phyloP scores from a whole-genome alignment of 2,113 vertebrate genomes.

The Halichoerus grypus region DNA sequence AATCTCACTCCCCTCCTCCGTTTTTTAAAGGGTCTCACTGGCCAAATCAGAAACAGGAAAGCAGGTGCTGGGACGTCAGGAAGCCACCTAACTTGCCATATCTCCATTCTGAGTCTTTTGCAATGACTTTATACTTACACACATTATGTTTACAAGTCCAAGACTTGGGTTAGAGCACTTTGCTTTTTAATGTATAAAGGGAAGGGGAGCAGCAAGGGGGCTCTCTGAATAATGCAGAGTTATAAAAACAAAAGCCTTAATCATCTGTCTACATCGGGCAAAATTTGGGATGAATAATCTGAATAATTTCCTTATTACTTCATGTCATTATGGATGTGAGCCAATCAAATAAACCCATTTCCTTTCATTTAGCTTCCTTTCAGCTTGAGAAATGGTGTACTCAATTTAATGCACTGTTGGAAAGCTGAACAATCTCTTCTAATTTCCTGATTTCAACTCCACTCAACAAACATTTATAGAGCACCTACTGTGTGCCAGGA shows the following conservation, averaged over 20 bases:
- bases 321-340: neutral
- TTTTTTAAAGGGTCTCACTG: neutral
- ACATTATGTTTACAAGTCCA: neutral
- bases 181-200: constrained; percentile 15
- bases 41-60: constrained; percentile 44
- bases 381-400: constrained; percentile 51
- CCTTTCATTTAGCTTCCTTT: constrained; percentile 63
- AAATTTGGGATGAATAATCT: constrained; percentile 51
- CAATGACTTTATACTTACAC: neutral
- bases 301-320: constrained; percentile 58
- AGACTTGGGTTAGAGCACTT: neutral
- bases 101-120: neutral
- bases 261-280: neutral
- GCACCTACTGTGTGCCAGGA: constrained; percentile 66
- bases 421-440: constrained; percentile 69
- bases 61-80: neutral
- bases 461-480: constrained; percentile 64
- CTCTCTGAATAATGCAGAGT: neutral
- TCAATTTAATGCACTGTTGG: constrained; percentile 59
- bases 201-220: neutral
- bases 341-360: constrained; percentile 45
- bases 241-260: constrained; percentile 48
- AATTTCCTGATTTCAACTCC: constrained; percentile 45
- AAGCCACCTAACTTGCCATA: neutral
- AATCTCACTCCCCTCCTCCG: neutral